These are phyloP conservation scores for Entomyzon cyanotis DNA, from an alignment of 2,113 vertebrate genomes.

Conservation along the genomic window DNA sequence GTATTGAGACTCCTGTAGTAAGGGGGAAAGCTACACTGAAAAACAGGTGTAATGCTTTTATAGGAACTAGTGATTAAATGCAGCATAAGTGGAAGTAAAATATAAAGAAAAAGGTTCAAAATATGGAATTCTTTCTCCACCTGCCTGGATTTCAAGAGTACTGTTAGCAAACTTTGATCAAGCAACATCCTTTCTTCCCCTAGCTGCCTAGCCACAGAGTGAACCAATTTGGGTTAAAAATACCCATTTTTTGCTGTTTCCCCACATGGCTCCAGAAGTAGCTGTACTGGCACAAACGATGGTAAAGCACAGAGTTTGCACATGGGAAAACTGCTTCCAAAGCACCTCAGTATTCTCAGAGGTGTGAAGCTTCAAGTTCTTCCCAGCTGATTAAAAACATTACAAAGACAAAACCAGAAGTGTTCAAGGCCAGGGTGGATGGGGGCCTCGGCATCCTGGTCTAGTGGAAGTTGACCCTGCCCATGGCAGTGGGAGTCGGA, in stretches of 20 bases:
- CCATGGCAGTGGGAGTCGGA: fast-evolving
- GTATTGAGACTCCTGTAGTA: fast-evolving
- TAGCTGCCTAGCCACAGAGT: not conserved
- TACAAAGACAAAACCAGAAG: not conserved
- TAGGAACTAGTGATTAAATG: not conserved
- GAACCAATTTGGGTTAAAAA: not conserved
- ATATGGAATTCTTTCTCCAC: not conserved
- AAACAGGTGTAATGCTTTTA: not conserved
- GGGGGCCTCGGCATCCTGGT: not conserved
- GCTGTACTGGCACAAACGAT: not conserved
- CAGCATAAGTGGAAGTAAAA: not conserved
- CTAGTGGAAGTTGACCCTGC: not conserved
- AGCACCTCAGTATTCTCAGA: not conserved
- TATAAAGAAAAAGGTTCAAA: not conserved
- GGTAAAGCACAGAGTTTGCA: not conserved
- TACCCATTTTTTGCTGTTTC: not conserved
- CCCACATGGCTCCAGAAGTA: not conserved
- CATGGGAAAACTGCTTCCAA: not conserved
- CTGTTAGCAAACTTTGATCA: not conserved
- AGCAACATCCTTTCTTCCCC: not conserved
- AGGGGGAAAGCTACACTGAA: not conserved
- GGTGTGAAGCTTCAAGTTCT: not conserved
- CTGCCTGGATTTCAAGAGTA: not conserved
- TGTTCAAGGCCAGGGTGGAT: not conserved
- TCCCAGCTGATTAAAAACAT: not conserved